Evolutionary conservation across 2,797 vertebrate genomes (phyloP).

Genomic region (Eidolon dupreanum): DNA sequence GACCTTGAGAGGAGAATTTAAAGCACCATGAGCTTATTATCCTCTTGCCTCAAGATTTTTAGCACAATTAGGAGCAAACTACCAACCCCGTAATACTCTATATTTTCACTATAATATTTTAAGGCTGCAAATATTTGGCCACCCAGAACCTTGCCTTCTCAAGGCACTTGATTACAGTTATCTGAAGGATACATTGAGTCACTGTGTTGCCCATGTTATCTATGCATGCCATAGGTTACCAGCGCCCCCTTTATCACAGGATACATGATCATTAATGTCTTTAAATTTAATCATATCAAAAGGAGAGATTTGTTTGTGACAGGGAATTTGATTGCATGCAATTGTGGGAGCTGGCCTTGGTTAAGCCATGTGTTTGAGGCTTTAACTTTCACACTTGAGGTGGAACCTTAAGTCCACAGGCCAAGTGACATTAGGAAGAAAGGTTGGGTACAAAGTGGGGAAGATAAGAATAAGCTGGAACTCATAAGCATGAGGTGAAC

Average conservation of each 20-base stretch:
- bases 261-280: not conserved
- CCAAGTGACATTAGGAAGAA: not conserved
- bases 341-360: not conserved
- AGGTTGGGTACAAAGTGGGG: not conserved
- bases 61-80: not conserved
- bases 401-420: not conserved
- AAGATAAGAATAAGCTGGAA: not conserved
- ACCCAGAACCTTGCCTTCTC: not conserved
- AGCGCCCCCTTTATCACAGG: not conserved
- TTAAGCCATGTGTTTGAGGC: not conserved
- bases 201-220: not conserved
- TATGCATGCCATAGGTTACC: not conserved
- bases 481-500: not conserved
- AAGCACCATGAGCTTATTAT: not conserved
- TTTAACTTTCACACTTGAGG: not conserved
- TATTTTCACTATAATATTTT: constrained; percentile 23
- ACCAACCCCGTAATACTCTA: not conserved
- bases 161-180: not conserved
- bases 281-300: not conserved
- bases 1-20: not conserved
- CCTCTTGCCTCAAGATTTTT: not conserved
- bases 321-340: not conserved
- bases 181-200: not conserved
- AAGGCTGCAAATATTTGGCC: not conserved
- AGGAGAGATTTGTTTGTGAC: not conserved